Conservation (phyloP, 2,888 invertebrate species). For the Acleris literana region DNA sequence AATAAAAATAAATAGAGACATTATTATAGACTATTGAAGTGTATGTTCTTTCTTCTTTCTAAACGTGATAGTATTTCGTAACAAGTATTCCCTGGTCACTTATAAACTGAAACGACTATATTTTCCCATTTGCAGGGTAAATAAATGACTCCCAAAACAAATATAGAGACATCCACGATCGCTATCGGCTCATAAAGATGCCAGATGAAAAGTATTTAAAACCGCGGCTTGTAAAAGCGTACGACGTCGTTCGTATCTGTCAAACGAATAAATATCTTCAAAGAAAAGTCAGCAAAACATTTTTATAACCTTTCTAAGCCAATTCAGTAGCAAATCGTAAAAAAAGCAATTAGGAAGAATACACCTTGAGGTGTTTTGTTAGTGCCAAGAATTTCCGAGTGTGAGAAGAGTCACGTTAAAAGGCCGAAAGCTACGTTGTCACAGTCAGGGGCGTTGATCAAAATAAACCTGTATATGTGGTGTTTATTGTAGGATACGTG, state of each 20-base stretch:
- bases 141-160: slow-evolving; percentile 15
- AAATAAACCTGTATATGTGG: slow-evolving; percentile 34
- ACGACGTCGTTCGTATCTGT: slow-evolving; percentile 8
- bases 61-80: slow-evolving; percentile 17
- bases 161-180: slow-evolving; percentile 24
- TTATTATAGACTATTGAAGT: no score
- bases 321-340: slow-evolving; percentile 17
- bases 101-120: slow-evolving; percentile 28
- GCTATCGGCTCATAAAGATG: slow-evolving; percentile 23
- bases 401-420: slow-evolving; percentile 35
- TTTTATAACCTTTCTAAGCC: slow-evolving; percentile 21
- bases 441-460: slow-evolving; percentile 29
- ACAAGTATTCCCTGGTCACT: slow-evolving; percentile 26
- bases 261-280: slow-evolving; percentile 20
- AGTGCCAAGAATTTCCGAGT: slow-evolving; percentile 36
- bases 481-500: slow-evolving; percentile 29
- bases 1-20: no score
- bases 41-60: slow-evolving; percentile 7
- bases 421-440: slow-evolving; percentile 30
- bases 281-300: slow-evolving; percentile 14
- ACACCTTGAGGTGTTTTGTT: slow-evolving; percentile 29
- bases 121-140: slow-evolving; percentile 13
- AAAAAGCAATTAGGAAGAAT: slow-evolving; percentile 22
- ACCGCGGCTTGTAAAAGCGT: slow-evolving; percentile 8
- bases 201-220: slow-evolving; percentile 33